Evolutionary conservation across 2,797 vertebrate species (phyloP).

Genomic region (Hozukius guyotensis): DNA sequence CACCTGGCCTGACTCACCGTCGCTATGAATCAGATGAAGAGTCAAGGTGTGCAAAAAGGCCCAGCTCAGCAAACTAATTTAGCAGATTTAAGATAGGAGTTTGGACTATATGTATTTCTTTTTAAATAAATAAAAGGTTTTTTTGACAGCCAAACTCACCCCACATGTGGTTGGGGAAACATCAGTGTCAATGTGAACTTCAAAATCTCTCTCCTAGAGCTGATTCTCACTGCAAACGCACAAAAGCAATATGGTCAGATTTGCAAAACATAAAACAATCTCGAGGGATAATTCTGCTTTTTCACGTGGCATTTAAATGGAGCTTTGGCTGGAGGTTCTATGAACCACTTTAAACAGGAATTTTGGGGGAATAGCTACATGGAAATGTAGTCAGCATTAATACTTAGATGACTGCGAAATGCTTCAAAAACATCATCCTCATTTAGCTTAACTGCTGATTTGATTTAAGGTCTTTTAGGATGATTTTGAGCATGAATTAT

Average conservation of each 20-base stretch:
- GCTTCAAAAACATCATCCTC: slow-evolving; percentile 64
- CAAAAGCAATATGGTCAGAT: slow-evolving; percentile 40
- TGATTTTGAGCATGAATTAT: slow-evolving; percentile 37
- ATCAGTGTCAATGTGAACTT: not conserved
- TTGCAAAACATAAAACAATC: slow-evolving; percentile 38
- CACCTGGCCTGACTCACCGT: not conserved
- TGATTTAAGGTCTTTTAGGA: slow-evolving; percentile 62
- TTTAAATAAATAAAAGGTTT: not conserved
- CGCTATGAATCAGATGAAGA: not conserved
- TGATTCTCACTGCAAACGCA: slow-evolving; percentile 9
- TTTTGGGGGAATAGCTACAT: slow-evolving; percentile 46
- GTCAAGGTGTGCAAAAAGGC: not conserved
- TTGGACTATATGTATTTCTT: not conserved
- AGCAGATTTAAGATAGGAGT: not conserved
- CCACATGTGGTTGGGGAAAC: not conserved
- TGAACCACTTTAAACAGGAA: slow-evolving; percentile 62
- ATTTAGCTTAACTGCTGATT: slow-evolving; percentile 67
- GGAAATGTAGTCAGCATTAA: slow-evolving; percentile 57
- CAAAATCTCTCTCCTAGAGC: not conserved
- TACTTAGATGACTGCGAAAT: slow-evolving; percentile 57
- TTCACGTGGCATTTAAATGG: slow-evolving; percentile 51
- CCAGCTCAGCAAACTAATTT: not conserved
- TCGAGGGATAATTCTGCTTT: slow-evolving; percentile 58
- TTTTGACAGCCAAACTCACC: not conserved
- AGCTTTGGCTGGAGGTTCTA: slow-evolving; percentile 62